These are phyloP conservation scores for Bradypodion pumilum DNA, from an alignment of 2,797 vertebrate species.

Conservation along the genomic window DNA sequence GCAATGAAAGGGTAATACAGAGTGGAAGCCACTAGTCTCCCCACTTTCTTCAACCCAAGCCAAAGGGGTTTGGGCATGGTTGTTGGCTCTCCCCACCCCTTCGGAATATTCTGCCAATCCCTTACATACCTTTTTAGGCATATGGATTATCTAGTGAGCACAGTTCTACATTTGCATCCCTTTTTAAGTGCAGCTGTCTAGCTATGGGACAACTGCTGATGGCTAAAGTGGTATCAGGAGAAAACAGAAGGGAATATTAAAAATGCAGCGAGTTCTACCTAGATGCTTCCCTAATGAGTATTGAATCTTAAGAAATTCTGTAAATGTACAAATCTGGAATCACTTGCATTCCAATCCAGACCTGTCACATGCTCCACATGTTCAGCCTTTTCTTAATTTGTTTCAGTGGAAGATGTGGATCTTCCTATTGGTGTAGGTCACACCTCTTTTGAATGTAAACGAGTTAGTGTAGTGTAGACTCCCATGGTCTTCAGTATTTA, in stretches of 20 bases:
- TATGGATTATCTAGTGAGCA: neutral
- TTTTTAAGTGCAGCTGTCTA: neutral
- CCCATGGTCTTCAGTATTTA: neutral
- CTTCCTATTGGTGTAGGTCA: neutral
- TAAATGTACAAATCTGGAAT: neutral
- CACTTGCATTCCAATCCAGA: neutral
- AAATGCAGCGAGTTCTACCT: neutral
- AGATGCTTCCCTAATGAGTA: neutral
- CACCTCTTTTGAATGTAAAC: neutral
- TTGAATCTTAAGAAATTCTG: neutral
- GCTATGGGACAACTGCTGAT: too few relatives aligned
- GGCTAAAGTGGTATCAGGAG: too few relatives aligned
- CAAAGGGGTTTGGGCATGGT: neutral
- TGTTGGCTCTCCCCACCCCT: neutral
- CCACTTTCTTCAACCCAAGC: neutral
- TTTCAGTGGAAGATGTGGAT: neutral
- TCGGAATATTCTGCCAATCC: neutral
- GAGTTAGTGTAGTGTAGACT: neutral
- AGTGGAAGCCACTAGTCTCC: neutral
- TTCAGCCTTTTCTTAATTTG: neutral
- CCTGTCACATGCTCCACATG: neutral
- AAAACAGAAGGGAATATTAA: neutral
- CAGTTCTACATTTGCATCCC: neutral
- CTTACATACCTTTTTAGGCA: neutral
- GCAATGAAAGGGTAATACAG: neutral